Evolutionary conservation across 2,113 vertebrate genomes (phyloP).

Genomic region (Rhabdomys dilectus): DNA sequence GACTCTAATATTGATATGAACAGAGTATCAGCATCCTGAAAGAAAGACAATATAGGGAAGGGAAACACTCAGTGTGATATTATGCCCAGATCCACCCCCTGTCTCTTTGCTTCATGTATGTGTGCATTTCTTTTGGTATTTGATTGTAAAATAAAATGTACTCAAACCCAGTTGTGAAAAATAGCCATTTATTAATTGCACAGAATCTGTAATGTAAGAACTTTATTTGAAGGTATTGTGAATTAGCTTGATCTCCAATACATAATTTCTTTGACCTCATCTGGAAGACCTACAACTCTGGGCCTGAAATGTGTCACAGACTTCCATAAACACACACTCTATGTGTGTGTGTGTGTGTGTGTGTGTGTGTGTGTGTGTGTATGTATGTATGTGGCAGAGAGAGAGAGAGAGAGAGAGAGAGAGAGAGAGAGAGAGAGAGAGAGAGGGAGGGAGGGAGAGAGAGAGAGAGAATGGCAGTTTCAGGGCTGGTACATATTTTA

Average conservation of each 20-base stretch:
- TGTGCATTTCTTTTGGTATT: background rate
- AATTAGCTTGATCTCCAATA: background rate
- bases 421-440: no score
- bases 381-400: background rate
- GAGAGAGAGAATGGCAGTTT: background rate
- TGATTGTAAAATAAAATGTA: background rate
- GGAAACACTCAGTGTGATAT: background rate
- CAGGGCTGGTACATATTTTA: background rate
- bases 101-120: background rate
- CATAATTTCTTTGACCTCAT: background rate
- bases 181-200: background rate
- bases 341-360: background rate
- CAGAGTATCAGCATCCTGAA: background rate
- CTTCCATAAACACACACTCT: background rate
- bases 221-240: background rate
- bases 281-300: background rate
- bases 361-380: background rate
- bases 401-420: background rate
- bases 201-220: background rate
- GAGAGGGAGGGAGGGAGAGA: background rate
- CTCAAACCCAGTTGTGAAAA: background rate
- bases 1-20: background rate
- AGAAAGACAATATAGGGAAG: background rate
- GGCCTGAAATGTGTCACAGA: background rate
- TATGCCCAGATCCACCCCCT: background rate